Base-by-base conservation (phyloP, 1,140 invertebrate genomes). In the Palaemon carinicauda region DNA sequence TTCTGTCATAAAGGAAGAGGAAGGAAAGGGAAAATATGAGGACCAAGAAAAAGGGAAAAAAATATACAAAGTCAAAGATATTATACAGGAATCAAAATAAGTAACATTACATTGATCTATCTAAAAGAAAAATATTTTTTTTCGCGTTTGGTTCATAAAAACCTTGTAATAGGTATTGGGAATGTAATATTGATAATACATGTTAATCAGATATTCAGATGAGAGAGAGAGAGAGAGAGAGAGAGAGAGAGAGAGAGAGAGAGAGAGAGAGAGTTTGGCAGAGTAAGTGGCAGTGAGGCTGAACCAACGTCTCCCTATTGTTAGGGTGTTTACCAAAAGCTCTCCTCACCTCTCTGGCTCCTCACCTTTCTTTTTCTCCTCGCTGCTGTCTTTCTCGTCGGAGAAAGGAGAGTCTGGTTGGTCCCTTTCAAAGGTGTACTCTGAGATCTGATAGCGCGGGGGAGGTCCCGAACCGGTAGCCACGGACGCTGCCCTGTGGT, bases 351-450 rank as follows among this genome's bases (percentile, higher is more conserved):
- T n/a, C 3, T 52, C 51, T 14, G 5, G 17, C 9, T n/a, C 77
- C 81, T 27, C 73, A 83, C 81, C 73, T 83, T 83, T 83, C 73
- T 83, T 83, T 71, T 83, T 83, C 71, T 83, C 81, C 29, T 83
- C 74, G 81, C 52, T 75, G 81, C 52, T 75, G 81, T 88, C 81
- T 41, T 88, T 88, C 73, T 88, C 81, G 56, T 88, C 87, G n/a
- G 81, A 82, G 54, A 83, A 88, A 14, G 87, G 87, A 29, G 87
- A 88, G 87, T 88, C 87, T 10, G 87, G 87, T 56, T 88, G 87
- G 17, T 88, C 81, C 29, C 81, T 54, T 53, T 83, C 87, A 29
- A 88, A 88, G 81, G 75, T 88, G 75, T 88, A 88, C 60, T 88
- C 87, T 15, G 87, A 80, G 80, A 88, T 80, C 52, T 88, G 80